Conservation (phyloP, 2,113 vertebrate genomes). For the Cavia porcellus region DNA sequence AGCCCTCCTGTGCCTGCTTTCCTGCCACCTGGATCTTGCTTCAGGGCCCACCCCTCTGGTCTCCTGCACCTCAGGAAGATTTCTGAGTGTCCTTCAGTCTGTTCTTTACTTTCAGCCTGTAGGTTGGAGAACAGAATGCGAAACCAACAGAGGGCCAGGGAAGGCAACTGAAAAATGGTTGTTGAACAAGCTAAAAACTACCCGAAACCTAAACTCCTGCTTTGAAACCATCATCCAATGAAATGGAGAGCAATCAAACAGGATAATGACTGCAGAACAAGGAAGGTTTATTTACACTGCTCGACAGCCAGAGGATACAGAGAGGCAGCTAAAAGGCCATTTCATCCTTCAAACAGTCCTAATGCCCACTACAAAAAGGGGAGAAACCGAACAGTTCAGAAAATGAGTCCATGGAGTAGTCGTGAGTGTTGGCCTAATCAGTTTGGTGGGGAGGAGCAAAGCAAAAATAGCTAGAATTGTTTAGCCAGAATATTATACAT, state of each 20-base stretch:
- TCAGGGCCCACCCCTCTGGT: neutral
- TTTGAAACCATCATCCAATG: constrained; percentile 46
- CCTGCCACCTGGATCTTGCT: neutral
- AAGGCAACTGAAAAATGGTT: constrained; percentile 58
- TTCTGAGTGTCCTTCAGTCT: neutral
- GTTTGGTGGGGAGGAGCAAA: neutral
- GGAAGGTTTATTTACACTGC: neutral
- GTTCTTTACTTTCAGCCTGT: neutral
- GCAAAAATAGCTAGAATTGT: constrained; percentile 17
- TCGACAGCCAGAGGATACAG: neutral
- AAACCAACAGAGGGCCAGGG: neutral
- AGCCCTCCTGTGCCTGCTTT: neutral
- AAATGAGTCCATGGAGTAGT: neutral
- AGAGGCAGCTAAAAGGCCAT: neutral
- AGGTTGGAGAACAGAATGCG: constrained; percentile 20
- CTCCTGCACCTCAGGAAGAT: neutral
- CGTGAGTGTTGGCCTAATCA: neutral
- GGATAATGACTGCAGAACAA: neutral
- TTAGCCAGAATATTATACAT: neutral
- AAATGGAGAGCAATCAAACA: constrained; percentile 48
- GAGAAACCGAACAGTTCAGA: neutral
- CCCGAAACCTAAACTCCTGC: constrained; percentile 41
- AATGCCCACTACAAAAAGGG: neutral
- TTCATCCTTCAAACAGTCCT: neutral
- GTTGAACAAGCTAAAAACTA: constrained; percentile 17